Base-by-base conservation (phyloP, 2,888 invertebrate species). In the Entomobrya multifasciata region DNA sequence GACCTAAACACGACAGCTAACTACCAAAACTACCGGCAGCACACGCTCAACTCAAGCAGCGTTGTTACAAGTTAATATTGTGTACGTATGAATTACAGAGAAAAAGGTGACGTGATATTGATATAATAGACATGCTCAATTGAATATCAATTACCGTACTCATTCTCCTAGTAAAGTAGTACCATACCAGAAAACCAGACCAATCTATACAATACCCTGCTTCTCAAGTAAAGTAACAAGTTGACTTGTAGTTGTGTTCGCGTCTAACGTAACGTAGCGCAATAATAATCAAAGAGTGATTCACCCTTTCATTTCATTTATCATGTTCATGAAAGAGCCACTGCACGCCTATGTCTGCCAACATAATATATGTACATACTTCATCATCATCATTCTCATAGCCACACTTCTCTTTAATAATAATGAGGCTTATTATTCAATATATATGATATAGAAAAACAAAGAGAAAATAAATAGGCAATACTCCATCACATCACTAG, bases 141-240 rank as follows among this genome's bases (percentile, higher is more conserved):
- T 77, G 77, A 60, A 60, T 77, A 77, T 77, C 60, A 60, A 77
- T 77, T 74, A 36, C 60, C 20, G 52, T 30, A 20, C 49, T 49
- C 62, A 60, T 22, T 17, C 52, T 17, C 15, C 52, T 5, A 17
- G n/a, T n/a, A n/a, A n/a, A n/a, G n/a, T n/a, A n/a, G n/a, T n/a
- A n/a, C n/a, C n/a, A n/a, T n/a, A n/a, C n/a, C n/a, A n/a, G n/a
- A n/a, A n/a, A n/a, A n/a, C n/a, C n/a, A n/a, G n/a, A n/a, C n/a
- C n/a, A n/a, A n/a, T n/a, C n/a, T n/a, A n/a, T n/a, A n/a, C 47
- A 47, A 47, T n/a, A 47, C n/a, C 55, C 57, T 25, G 11, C 41
- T 47, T 15, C 57, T 25, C 44, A 13, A 10, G 10, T 47, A 44
- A 47, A 70, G 47, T 70, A 70, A 47, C 70, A 70, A 47, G 70